Conservation (phyloP, 2,888 invertebrate species). For the Dynastes tityus region DNA sequence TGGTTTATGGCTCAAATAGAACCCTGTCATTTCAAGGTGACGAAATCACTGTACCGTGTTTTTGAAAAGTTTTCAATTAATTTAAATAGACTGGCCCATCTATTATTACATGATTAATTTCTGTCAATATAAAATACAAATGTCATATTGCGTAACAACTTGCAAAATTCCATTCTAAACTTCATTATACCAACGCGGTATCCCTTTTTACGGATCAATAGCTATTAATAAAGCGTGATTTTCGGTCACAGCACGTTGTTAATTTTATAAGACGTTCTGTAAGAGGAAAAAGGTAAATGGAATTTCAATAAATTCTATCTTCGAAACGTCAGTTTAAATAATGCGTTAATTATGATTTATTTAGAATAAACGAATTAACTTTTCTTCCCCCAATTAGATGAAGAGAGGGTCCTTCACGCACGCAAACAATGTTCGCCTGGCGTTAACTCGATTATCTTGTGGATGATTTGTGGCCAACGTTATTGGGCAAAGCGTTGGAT, state of each 20-base stretch:
- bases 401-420: background rate
- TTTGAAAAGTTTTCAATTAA: too few relatives aligned
- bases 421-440: background rate
- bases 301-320: background rate
- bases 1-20: too few relatives aligned
- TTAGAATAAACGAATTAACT: conserved; percentile 7
- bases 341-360: background rate
- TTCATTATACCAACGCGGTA: background rate
- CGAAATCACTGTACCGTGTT: too few relatives aligned
- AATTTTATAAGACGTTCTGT: background rate
- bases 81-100: too few relatives aligned
- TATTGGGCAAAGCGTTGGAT: background rate
- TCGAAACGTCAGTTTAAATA: background rate
- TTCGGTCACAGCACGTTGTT: background rate
- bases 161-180: background rate
- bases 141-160: too few relatives aligned
- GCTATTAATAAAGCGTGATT: conserved; percentile 5
- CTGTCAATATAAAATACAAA: too few relatives aligned
- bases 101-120: too few relatives aligned
- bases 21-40: too few relatives aligned
- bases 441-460: conserved; percentile 18
- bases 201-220: conserved; percentile 1
- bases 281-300: background rate
- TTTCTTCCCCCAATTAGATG: conserved; percentile 8
- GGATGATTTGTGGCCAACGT: conserved; percentile 20